Base-by-base conservation (phyloP, 2,888 invertebrate species). In the Sepioteuthis lessoniana region DNA sequence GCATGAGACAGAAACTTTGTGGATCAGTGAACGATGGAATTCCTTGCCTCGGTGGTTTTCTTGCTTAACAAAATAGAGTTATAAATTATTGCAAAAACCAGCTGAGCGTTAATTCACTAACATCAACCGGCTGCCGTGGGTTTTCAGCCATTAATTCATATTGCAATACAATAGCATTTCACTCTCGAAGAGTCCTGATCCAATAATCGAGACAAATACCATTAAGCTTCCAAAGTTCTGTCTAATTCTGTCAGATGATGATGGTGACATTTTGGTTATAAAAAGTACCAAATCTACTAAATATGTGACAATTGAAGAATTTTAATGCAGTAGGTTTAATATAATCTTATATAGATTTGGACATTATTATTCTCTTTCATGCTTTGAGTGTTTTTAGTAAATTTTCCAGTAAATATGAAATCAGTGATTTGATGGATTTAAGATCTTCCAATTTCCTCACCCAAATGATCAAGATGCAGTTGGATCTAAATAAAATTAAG, bases 61-160 rank as follows among this genome's bases (percentile, higher is more conserved):
- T 47, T 47, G 47, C 47, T 92, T 92, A 92, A 92, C 92, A 92
- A 92, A 92, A 92, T 92, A 92, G 92, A 46, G 92, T 92, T 92
- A 92, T 76, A 47, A 92, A 47, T 42, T 92, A 92, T 92, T 42
- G 92, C 92, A 46, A 92, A 92, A 92, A 46, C 46, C 47, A 47
- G 16, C 92, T 92, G 92, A 92, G 92, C 92, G 92, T 92, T 42
- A 92, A 92, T 31, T 92, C n/a, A 46, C 92, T 47, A 92, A 92
- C 92, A 92, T 46, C 92, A 92, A 35, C 42, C 92, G 46, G 92
- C 92, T 92, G 31, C 46, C 28, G 10, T 47, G 92, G 47, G 38
- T 92, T 92, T 92, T 47, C 92, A 31, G 46, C 38, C 92, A 92
- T 92, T 92, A 92, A 46, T 47, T 47, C 16, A 31, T 47, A 92